phyloP scores from a whole-genome alignment of 2,113 vertebrate species.

The Murina feae region DNA sequence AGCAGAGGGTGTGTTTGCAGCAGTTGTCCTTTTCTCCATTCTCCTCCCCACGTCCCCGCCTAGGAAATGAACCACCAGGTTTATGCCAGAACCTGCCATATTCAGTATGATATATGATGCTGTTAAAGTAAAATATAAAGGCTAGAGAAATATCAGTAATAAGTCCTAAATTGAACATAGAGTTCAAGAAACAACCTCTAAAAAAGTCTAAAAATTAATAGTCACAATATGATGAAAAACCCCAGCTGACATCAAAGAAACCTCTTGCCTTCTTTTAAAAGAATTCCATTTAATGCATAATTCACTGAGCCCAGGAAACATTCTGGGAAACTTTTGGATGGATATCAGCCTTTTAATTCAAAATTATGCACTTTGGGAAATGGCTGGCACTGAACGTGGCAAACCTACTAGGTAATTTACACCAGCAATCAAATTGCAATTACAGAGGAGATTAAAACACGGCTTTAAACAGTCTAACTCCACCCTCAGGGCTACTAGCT shows the following conservation, averaged over 20 bases:
- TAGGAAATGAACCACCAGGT: not conserved
- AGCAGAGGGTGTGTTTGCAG: constrained; percentile 61
- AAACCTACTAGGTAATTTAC: constrained; percentile 72
- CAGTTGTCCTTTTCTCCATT: not conserved
- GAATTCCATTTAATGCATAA: constrained; percentile 59
- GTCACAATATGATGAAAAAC: constrained; percentile 51
- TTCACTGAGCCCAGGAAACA: constrained; percentile 51
- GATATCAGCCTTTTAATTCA: constrained; percentile 78
- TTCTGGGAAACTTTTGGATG: constrained; percentile 60
- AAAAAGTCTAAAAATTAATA: constrained; percentile 54
- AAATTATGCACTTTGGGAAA: constrained; percentile 77
- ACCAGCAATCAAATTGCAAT: constrained; percentile 79
- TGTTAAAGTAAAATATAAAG: constrained; percentile 64
- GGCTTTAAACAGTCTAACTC: constrained; percentile 73
- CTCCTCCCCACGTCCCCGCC: not conserved
- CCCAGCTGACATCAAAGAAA: constrained; percentile 51
- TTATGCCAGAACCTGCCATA: constrained; percentile 50
- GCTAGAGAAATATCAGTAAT: constrained; percentile 46
- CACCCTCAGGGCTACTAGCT: constrained; percentile 73
- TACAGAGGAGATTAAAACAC: constrained; percentile 81
- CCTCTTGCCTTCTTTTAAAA: constrained; percentile 63
- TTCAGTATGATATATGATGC: not conserved
- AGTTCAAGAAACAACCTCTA: constrained; percentile 57
- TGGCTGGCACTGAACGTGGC: constrained; percentile 61
- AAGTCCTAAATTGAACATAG: constrained; percentile 52